Evolutionary conservation across 1,140 invertebrate species (phyloP).

Genomic region (Lucilia sericata): DNA sequence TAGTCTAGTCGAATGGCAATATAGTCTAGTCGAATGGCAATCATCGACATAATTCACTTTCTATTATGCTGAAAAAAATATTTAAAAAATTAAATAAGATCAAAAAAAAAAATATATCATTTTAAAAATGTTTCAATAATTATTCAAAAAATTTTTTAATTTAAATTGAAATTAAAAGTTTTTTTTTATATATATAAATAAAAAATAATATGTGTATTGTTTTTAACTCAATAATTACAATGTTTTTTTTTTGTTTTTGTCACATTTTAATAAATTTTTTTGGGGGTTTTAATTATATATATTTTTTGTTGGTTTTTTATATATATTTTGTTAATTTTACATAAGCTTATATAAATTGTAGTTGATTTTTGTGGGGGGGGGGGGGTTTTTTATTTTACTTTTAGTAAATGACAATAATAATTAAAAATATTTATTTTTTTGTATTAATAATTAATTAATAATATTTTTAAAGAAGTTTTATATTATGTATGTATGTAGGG

Average conservation of each 20-base stretch:
- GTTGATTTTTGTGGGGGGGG: not conserved
- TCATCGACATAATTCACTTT: too few relatives aligned
- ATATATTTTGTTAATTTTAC: constrained; percentile 16
- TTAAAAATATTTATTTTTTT: constrained; percentile 24
- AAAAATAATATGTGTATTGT: constrained; percentile 1
- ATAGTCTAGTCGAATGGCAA: too few relatives aligned
- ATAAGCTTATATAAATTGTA: constrained; percentile 39
- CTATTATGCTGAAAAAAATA: too few relatives aligned
- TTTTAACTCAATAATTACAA: constrained; percentile 35
- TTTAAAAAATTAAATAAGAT: too few relatives aligned
- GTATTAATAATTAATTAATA: constrained; percentile 1
- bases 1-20: too few relatives aligned
- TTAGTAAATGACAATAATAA: constrained; percentile 44
- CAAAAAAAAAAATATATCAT: too few relatives aligned
- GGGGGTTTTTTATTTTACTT: constrained; percentile 46
- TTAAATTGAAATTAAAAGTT: not conserved
- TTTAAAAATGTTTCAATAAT: too few relatives aligned
- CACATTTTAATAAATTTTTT: constrained; percentile 34
- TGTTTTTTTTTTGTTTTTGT: constrained; percentile 13
- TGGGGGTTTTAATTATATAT: not conserved
- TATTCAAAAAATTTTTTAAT: too few relatives aligned
- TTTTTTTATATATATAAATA: not conserved
- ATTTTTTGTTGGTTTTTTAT: not conserved
- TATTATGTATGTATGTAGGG: constrained; percentile 44
- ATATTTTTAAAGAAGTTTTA: constrained; percentile 6